Evolutionary conservation across 2,113 vertebrate genomes (phyloP), one percentile per base, ranked within the genome.

Genomic region (Hypocryptadius cinnamomeus): DNA sequence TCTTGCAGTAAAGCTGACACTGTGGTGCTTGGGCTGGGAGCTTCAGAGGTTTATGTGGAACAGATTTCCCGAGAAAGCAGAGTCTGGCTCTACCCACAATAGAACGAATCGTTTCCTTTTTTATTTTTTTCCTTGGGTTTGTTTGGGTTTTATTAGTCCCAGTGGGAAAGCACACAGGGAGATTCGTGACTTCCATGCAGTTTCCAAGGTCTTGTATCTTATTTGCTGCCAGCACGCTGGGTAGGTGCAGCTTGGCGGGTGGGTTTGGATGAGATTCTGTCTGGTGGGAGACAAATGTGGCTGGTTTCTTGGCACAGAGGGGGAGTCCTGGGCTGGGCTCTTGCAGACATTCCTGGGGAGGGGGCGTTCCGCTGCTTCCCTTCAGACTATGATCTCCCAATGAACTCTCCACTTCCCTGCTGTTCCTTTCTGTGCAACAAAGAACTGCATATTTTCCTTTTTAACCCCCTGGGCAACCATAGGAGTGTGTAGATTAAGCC

Each of bases 401-500:
- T 92, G 85, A 96, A 91, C 85, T 90, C 95, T 77, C 37, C 2
- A 66, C 93, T 95, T 94, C 92, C 87, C 94, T 56, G 82, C 91
- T 90, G 89, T 91, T 96, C 80, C 94, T 91, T 92, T 96, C 94
- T 94, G 79, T 90, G 91, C 87, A 88, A 96, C 89, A 94, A 94
- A 95, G 83, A 92, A 13, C 87, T 87, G 83, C 86, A 40, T 94
- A 79, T 91, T 96, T 95, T 94, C 94, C 74, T 95, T 79, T 84
- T 71, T 73, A 92, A 94, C 81, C 87, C 82, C 31, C 3, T 94
- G 86, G 69, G 80, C 87, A 54, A 78, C 84, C 51, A 5, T 87
- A 65, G 79, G 87, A 77, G 66, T 70, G 23, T 93, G 83, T 93
- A 92, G 86, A 92, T 89, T 82, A 79, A 94, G 80, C 92, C 82